A percentile compares a stretch with the other conserved stretches of the same genome.
Conservation (phyloP, 2,888 invertebrate species). For the Laothoe populi region DNA sequence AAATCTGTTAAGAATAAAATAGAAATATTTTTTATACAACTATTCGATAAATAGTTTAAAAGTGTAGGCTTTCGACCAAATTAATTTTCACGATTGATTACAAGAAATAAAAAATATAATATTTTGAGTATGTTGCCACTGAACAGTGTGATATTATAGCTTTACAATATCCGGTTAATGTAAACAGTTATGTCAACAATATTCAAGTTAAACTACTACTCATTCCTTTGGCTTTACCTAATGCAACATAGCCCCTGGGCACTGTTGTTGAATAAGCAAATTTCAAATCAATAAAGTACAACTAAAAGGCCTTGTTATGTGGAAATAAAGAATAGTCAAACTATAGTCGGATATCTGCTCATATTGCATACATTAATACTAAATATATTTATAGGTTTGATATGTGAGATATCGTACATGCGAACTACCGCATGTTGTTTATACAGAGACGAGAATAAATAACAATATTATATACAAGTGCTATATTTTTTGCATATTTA, state of each 20-base stretch:
- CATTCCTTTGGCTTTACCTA: conserved; percentile 59
- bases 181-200: conserved; percentile 55
- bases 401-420: conserved; percentile 71
- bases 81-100: conserved; percentile 53
- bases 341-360: conserved; percentile 56
- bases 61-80: conserved; percentile 70
- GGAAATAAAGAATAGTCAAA: conserved; percentile 63
- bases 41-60: conserved; percentile 64
- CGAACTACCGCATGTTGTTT: conserved; percentile 59
- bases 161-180: conserved; percentile 64
- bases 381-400: conserved; percentile 63
- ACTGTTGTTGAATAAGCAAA: conserved; percentile 54
- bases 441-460: conserved; percentile 60
- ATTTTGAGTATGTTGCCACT: conserved; percentile 49
- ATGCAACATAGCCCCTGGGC: conserved; percentile 29
- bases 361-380: conserved; percentile 56
- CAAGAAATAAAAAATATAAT: conserved; percentile 43
- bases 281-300: conserved; percentile 73
- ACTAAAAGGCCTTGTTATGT: conserved; percentile 74
- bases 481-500: conserved; percentile 82
- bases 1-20: conserved; percentile 53
- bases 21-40: conserved; percentile 80
- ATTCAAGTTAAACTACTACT: conserved; percentile 52
- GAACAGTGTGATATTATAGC: conserved; percentile 66
- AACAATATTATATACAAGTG: conserved; percentile 65